Percentiles rank a stretch among this genome's conserved stretches.
Conservation (phyloP, 2,113 vertebrate genomes). For the Callospermophilus lateralis region DNA sequence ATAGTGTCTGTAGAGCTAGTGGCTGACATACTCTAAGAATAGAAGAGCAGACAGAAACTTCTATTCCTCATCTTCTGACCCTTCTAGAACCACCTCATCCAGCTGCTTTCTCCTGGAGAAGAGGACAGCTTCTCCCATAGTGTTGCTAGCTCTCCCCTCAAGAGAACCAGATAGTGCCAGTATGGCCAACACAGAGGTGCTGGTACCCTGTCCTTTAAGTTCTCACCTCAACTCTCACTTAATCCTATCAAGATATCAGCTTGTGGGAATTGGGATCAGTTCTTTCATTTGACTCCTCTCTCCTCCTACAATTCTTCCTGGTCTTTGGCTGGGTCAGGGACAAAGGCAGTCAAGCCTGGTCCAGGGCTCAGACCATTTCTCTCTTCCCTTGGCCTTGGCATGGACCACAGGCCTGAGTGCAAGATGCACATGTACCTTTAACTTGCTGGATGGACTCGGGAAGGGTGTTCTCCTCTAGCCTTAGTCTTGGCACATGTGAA, state of each 20-base stretch:
- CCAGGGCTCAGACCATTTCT: neutral
- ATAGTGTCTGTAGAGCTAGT: rapidly evolving
- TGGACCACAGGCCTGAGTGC: rapidly evolving
- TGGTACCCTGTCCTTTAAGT: neutral
- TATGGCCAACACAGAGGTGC: neutral
- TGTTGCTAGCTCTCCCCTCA: neutral
- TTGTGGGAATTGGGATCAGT: neutral
- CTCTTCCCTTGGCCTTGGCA: too few species aligned
- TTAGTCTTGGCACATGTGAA: neutral
- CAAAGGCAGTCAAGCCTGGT: neutral
- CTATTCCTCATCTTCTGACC: neutral
- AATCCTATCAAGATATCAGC: too few species aligned
- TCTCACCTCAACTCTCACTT: neutral
- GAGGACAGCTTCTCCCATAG: neutral
- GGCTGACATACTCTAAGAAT: neutral
- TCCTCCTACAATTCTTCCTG: too few species aligned
- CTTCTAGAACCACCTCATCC: neutral
- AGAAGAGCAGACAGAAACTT: neutral
- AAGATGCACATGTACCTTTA: rapidly evolving
- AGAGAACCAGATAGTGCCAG: neutral
- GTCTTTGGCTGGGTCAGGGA: neutral
- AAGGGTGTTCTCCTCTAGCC: neutral
- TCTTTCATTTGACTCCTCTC: neutral
- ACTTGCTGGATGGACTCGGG: neutral
- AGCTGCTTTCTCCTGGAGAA: neutral